Conservation (phyloP, 2,113 vertebrate species). For the Lophotis ruficrista region DNA sequence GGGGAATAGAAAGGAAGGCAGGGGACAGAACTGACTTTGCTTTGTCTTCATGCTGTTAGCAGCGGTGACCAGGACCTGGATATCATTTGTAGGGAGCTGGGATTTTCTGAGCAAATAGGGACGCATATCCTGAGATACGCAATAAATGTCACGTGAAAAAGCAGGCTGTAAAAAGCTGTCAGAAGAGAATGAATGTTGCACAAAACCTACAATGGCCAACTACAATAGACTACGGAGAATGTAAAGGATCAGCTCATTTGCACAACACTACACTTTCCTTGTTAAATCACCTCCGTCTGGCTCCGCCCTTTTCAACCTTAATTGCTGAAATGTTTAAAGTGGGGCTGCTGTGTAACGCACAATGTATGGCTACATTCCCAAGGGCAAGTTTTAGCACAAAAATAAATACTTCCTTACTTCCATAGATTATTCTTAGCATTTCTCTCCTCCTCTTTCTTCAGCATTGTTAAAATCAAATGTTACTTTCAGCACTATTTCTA, state of each 20-base stretch:
- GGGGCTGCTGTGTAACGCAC: background rate
- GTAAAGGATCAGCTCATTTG: fast-evolving
- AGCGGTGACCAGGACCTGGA: background rate
- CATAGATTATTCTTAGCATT: background rate
- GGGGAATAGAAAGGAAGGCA: background rate
- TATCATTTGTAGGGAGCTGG: background rate
- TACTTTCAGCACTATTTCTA: background rate
- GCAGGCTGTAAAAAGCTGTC: background rate
- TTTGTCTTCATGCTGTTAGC: background rate
- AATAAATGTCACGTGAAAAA: background rate
- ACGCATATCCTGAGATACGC: background rate
- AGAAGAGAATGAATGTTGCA: background rate
- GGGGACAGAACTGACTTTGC: background rate
- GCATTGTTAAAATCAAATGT: background rate
- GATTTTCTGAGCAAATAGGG: background rate
- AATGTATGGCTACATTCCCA: background rate
- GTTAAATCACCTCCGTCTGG: background rate
- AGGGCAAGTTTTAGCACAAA: background rate
- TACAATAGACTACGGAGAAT: background rate
- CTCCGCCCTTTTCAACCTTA: background rate
- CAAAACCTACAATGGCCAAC: background rate
- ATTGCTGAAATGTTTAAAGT: background rate
- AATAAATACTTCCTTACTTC: background rate
- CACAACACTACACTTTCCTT: fast-evolving
- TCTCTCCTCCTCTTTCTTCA: background rate